Evolutionary conservation across 2,113 vertebrate species (phyloP), one percentile per base, ranked within the genome.

Genomic region (Dipodomys merriami): DNA sequence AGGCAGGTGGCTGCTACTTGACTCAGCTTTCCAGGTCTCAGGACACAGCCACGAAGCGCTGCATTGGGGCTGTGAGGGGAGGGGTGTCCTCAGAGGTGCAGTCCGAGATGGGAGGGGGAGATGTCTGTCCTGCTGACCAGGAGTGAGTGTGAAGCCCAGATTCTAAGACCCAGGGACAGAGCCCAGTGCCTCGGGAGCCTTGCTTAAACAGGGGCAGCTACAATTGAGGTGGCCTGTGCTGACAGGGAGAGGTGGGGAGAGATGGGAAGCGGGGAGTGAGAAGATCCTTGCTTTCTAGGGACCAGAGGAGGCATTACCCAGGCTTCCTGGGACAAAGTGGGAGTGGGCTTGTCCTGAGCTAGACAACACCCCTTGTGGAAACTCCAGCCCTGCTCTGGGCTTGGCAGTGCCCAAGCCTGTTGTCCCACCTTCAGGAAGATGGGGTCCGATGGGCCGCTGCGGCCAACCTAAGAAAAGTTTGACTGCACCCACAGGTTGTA

Each of bases 1-100:
- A 95, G 97, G 97, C 94, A 98, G 98, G 97, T 5, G 73, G 95
- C 96, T 95, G 96, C 96, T 95, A 96, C 97, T 98, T 97, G 96
- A 98, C 97, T 96, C 87, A 92, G 95, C 94, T 97, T 39, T 95
- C 96, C 33, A 46, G 94, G 90, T 96, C 97, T 98, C 96, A 97
- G 95, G 92, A 96, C 62, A 79, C 6, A 7, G 0, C 12, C 91
- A 97, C 79, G 90, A 91, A 95, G 95, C 94, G 85, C 94, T 95
- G 95, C 53, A 19, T 87, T 80, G 91, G 81, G 83, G 80, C 88
- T 18, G 16, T 74, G 12, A 18, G 53, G 71, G 33, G 35, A n/a
- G 80, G 81, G 83, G 87, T 81, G 82, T 91, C 23, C 91, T 91
- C 83, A 10, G 86, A 91, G 88, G 88, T 92, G 35, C 16, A 29